Evolutionary conservation across 2,113 vertebrate genomes (phyloP).

Genomic region (Myanophis thanlyinensis): DNA sequence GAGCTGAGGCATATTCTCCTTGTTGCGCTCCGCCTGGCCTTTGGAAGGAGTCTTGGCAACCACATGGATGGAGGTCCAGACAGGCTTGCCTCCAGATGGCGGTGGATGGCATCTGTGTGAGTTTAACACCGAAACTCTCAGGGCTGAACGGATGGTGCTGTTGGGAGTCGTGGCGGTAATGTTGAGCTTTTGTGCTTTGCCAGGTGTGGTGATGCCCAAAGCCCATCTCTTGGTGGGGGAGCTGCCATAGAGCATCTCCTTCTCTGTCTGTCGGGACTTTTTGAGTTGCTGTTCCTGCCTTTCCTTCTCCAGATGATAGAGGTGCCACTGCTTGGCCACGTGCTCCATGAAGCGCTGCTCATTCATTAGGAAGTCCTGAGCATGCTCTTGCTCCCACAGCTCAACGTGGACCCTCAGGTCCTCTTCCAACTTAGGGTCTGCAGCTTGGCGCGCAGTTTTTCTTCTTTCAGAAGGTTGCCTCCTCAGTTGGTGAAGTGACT

Average conservation of each 20-base stretch:
- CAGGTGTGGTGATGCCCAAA: constrained; percentile 64
- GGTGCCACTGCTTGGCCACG: constrained; percentile 83
- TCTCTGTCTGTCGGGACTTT: constrained; percentile 85
- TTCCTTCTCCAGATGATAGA: constrained; percentile 79
- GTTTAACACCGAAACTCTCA: constrained; percentile 69
- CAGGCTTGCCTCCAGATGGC: constrained; percentile 78
- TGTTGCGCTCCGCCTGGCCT: constrained; percentile 73
- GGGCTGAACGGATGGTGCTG: constrained; percentile 73
- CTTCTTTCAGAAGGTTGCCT: constrained; percentile 91
- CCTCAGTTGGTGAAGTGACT: constrained; percentile 87
- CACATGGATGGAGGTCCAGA: constrained; percentile 55
- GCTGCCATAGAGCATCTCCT: constrained; percentile 89
- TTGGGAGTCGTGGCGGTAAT: constrained; percentile 73
- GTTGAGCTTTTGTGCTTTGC: constrained; percentile 84
- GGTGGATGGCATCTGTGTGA: constrained; percentile 75
- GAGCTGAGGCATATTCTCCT: constrained; percentile 84
- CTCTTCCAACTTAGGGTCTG: constrained; percentile 88
- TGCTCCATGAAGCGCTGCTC: constrained; percentile 86
- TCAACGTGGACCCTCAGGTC: constrained; percentile 80
- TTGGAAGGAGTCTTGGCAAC: constrained; percentile 63
- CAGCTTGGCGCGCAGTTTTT: constrained; percentile 87
- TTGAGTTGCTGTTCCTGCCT: constrained; percentile 91
- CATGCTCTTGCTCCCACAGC: constrained; percentile 79
- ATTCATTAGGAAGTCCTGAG: constrained; percentile 78
- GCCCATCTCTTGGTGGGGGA: constrained; percentile 77